A percentile compares a stretch with the other conserved stretches of the same genome.
These are phyloP conservation scores for Bombus balteatus DNA, from an alignment of 1,140 invertebrate genomes.

Conservation along the genomic window DNA sequence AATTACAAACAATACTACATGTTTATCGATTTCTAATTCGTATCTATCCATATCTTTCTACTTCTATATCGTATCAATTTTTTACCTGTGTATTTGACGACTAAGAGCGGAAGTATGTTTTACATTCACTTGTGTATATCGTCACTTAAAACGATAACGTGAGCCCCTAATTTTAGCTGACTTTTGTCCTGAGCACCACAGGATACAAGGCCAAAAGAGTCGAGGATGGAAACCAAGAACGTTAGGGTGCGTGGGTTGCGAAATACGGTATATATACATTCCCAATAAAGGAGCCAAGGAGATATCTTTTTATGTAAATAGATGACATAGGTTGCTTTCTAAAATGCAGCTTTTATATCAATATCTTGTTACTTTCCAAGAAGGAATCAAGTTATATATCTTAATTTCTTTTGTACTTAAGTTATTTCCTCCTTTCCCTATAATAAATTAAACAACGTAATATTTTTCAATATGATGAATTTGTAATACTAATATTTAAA, in stretches of 20 bases:
- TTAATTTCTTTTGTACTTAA: not conserved
- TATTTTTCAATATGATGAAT: not conserved
- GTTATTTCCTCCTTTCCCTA: not conserved
- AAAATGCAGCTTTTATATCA: not conserved
- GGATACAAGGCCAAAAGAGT: slow-evolving; percentile 24
- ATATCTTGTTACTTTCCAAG: not conserved
- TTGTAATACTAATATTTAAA: not conserved
- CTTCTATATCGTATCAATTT: not conserved
- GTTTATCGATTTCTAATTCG: too few relatives aligned
- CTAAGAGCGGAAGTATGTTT: not conserved
- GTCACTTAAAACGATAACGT: not conserved
- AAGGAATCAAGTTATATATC: not conserved
- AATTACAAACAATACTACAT: not conserved
- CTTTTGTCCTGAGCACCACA: not conserved
- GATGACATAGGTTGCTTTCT: not conserved
- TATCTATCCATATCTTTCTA: not conserved
- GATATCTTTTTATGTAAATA: slow-evolving; percentile 11
- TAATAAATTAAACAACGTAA: not conserved
- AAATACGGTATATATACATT: slow-evolving; percentile 14
- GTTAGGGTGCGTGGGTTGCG: slow-evolving; percentile 46
- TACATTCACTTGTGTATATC: not conserved
- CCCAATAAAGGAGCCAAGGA: slow-evolving; percentile 45
- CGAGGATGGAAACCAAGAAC: slow-evolving; percentile 33
- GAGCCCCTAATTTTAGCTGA: slow-evolving; percentile 41
- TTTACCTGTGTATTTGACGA: not conserved